Base-by-base conservation (phyloP, 2,113 vertebrate genomes). In the Cariama cristata region DNA sequence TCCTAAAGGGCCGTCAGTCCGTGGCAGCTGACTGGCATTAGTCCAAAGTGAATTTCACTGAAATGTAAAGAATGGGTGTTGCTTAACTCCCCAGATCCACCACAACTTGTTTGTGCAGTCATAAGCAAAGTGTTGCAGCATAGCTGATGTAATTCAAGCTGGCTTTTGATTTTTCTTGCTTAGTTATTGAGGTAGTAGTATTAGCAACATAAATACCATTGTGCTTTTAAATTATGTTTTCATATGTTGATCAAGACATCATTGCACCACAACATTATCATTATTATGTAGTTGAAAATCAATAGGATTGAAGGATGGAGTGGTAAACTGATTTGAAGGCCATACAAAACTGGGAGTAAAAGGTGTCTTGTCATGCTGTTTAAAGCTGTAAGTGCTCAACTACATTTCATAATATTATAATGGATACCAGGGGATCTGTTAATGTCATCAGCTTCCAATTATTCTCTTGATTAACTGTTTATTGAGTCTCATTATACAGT, bases 371-470 rank as follows among this genome's bases (percentile, higher is more conserved):
- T 94, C 82, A 77, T 60, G 50, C 79, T 84, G 64, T 64, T 96
- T 86, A 82, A 92, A 85, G 72, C 80, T 82, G 14, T 64, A 94
- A 96, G 76, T 87, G 93, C 88, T 96, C 68, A 71, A 23, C 91
- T 79, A 64, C 64, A 42, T 89, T 91, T 87, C 62, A 79, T 97
- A 96, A 91, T 89, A 91, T 82, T 60, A 32, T 96, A 94, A 96
- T 81, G 86, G 83, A 92, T 88, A 93, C 56, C 95, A 94, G 44
- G 94, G 83, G 91, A 96, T 91, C 91, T 90, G 67, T 95, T 97
- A 93, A 97, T 96, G 93, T 93, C 91, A 91, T 97, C 95, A 95
- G 38, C 64, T 95, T 96, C 95, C 88, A 95, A 84, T 94, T 97
- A 93, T 92, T 96, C 69, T 72, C 64, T 91, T 91, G 88, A 96